A percentile compares a stretch with the other conserved stretches of the same genome.
phyloP scores from a whole-genome alignment of 2,113 vertebrate genomes.

The Sylvietta virens region DNA sequence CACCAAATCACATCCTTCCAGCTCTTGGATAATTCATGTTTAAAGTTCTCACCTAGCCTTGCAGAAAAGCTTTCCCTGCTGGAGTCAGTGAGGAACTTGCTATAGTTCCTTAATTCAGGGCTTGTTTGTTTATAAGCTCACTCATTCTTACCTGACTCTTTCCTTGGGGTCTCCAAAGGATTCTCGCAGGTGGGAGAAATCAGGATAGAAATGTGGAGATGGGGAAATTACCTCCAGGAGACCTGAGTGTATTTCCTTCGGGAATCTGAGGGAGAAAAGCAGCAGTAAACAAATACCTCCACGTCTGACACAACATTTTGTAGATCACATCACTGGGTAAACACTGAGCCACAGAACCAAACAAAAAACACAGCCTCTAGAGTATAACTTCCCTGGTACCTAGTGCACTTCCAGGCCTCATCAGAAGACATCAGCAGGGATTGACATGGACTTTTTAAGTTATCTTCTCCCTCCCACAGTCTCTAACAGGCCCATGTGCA shows the following conservation, averaged over 20 bases:
- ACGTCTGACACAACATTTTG: neutral
- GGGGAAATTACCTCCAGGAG: constrained; percentile 93
- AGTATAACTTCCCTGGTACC: neutral
- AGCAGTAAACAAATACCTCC: neutral
- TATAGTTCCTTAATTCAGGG: neutral
- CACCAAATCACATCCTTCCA: rapidly evolving
- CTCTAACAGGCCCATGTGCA: neutral
- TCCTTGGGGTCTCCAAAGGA: constrained; percentile 94
- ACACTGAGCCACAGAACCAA: neutral
- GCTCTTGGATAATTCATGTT: neutral
- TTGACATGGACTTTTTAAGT: neutral
- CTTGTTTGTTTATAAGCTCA: neutral
- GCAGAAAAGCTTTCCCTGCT: neutral
- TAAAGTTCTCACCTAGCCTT: neutral
- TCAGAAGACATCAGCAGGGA: neutral
- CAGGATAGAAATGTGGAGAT: constrained; percentile 91
- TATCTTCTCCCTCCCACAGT: neutral
- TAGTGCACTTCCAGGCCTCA: neutral
- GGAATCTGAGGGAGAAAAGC: constrained; percentile 76
- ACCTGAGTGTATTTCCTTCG: constrained; percentile 88
- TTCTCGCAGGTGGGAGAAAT: constrained; percentile 89
- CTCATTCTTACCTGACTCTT: constrained; percentile 83
- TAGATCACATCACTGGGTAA: neutral
- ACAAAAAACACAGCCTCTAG: neutral
- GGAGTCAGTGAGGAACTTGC: neutral